Evolutionary conservation across 1,140 invertebrate genomes (phyloP).

Genomic region (Aphis gossypii): DNA sequence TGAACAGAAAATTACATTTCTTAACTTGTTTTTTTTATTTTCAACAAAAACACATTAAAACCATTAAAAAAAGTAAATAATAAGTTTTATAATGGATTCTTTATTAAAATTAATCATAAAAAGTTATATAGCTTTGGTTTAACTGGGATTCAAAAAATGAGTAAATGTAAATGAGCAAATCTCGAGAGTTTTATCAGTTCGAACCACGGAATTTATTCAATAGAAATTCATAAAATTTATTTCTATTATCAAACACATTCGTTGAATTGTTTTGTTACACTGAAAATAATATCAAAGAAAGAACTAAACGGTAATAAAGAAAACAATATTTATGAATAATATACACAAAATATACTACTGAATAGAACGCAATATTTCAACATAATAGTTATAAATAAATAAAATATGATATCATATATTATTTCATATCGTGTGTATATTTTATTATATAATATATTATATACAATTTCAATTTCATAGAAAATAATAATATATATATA

Average conservation of each 20-base stretch:
- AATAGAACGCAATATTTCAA: neutral
- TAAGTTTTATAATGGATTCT: neutral
- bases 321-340: conserved; percentile 28
- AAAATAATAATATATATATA: neutral
- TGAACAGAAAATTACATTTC: conserved; percentile 26
- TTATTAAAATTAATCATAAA: conserved; percentile 17
- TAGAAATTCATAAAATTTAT: neutral
- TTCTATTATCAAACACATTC: neutral
- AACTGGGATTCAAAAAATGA: neutral
- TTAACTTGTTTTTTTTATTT: conserved; percentile 7
- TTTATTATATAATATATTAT: conserved; percentile 16
- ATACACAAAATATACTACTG: neutral
- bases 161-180: neutral
- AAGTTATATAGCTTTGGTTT: neutral
- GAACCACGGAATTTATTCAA: neutral
- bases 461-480: neutral
- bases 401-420: neutral
- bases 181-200: neutral
- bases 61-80: conserved; percentile 17
- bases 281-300: neutral
- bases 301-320: neutral
- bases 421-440: neutral
- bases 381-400: neutral
- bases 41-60: conserved; percentile 1
- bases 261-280: neutral